Conservation (phyloP, 2,797 vertebrate genomes). For the Cyclura pinguis region DNA sequence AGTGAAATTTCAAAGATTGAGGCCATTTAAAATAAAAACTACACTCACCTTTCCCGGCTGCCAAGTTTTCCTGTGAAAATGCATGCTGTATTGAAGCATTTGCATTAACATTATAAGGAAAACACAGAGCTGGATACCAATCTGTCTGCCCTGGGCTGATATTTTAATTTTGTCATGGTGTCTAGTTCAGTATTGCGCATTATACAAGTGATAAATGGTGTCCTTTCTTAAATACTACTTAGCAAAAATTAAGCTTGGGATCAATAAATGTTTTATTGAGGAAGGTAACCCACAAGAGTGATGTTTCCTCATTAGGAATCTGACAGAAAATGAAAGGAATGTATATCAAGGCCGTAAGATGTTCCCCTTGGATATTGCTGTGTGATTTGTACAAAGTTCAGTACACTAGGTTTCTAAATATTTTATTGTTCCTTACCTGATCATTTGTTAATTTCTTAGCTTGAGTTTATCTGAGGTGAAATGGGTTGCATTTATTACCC, state of each 20-base stretch:
- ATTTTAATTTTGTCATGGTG: background rate
- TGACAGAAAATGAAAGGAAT: background rate
- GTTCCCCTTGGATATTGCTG: conserved; percentile 2
- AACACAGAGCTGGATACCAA: background rate
- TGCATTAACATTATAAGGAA: background rate
- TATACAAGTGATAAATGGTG: fast-evolving
- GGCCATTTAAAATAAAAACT: background rate
- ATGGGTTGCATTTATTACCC: background rate
- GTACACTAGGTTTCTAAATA: conserved; percentile 4
- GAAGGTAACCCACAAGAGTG: background rate
- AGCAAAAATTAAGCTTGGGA: background rate
- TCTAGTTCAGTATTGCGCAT: background rate
- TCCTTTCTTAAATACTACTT: conserved; percentile 21
- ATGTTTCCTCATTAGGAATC: conserved; percentile 6
- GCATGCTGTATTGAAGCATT: background rate
- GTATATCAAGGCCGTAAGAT: background rate
- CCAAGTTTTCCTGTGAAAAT: background rate
- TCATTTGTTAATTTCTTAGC: conserved; percentile 23
- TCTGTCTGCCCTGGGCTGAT: too few species aligned
- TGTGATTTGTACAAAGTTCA: background rate
- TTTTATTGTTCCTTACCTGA: conserved; percentile 21
- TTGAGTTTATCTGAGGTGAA: conserved; percentile 16
- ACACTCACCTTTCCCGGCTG: background rate
- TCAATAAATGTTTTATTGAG: conserved; percentile 23
- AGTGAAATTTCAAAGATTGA: too few species aligned